phyloP scores from a whole-genome alignment of 2,113 vertebrate species.

The human region GRCh38 chr4:16158001-16158500 shows the following conservation, averaged over 20 bases:
- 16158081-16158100: background rate
- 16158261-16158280: background rate
- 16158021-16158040: background rate
- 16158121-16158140: background rate
- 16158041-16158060: background rate
- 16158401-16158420: background rate
- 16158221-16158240: background rate
- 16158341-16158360: rapidly evolving
- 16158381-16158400: rapidly evolving
- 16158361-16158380: rapidly evolving
- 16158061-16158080: background rate
- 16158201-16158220: too few relatives aligned
- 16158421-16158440: too few relatives aligned
- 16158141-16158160: background rate
- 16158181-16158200: background rate
- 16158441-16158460: background rate
- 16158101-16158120: background rate
- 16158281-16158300: background rate
- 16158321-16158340: background rate
- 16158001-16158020: background rate
- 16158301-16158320: background rate
- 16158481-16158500: background rate
- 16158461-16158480: background rate
- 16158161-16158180: background rate
- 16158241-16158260: background rate